Evolutionary conservation across 2,797 vertebrate species (phyloP).

Genomic region (Nannoperca obscura): DNA sequence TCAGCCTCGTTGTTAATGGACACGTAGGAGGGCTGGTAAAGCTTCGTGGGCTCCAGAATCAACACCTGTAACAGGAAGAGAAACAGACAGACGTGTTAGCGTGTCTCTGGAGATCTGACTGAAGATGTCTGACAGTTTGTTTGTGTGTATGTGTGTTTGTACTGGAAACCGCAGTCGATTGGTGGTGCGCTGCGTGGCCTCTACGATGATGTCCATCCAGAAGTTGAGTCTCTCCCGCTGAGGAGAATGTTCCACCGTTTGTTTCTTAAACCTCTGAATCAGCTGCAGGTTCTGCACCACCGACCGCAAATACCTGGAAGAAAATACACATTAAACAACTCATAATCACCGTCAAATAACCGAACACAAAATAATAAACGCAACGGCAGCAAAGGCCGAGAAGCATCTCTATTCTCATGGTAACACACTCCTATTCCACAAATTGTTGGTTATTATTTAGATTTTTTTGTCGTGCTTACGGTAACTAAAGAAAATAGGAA

Average conservation of each 20-base stretch:
- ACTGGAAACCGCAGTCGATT: conserved; percentile 95
- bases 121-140: background rate
- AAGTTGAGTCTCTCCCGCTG: conserved; percentile 93
- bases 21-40: conserved; percentile 96
- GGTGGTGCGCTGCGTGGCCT: conserved; percentile 91
- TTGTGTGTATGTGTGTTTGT: conserved; percentile 57
- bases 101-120: background rate
- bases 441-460: background rate
- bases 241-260: conserved; percentile 88
- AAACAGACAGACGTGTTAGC: background rate
- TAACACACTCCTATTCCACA: background rate
- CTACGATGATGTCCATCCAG: conserved; percentile 99
- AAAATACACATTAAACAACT: conserved; percentile 12
- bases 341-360: too few relatives aligned
- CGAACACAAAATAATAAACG: background rate
- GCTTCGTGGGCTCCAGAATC: conserved; percentile 93
- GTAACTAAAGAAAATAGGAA: background rate
- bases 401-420: background rate
- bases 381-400: background rate
- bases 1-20: conserved; percentile 95
- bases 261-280: conserved; percentile 94
- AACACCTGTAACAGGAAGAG: conserved; percentile 86
- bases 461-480: background rate
- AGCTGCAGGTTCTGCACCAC: conserved; percentile 95
- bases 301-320: conserved; percentile 92